Evolutionary conservation across 2,113 vertebrate genomes (phyloP).

Genomic region (Apteryx owenii): DNA sequence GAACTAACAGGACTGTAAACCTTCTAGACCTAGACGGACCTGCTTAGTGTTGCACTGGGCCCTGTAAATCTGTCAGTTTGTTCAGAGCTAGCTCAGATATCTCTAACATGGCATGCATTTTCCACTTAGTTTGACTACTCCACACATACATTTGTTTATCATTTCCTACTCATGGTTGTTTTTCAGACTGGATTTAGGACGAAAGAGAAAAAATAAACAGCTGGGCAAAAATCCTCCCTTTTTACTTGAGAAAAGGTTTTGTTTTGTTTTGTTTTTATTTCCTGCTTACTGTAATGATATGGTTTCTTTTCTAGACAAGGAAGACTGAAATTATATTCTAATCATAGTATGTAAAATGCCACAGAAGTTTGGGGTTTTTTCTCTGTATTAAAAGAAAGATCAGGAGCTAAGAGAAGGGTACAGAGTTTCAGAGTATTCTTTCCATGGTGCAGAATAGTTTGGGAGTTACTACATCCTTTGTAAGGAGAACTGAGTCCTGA

Average conservation of each 20-base stretch:
- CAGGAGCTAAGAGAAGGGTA: neutral
- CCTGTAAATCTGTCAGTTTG: neutral
- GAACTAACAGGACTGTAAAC: neutral
- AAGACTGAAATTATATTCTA: constrained; percentile 16
- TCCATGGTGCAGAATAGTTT: neutral
- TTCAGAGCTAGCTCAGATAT: neutral
- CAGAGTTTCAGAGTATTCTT: neutral
- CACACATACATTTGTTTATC: neutral
- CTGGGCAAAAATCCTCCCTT: neutral
- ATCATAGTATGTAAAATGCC: constrained; percentile 3
- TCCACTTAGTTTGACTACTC: neutral
- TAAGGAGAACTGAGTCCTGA: neutral
- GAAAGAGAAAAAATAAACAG: neutral
- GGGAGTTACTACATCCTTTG: neutral
- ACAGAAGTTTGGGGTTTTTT: neutral
- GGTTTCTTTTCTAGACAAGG: neutral
- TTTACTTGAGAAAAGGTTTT: neutral
- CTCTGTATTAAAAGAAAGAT: neutral
- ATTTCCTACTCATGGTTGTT: neutral
- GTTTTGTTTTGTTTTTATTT: neutral
- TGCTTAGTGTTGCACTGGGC: neutral
- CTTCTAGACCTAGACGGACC: neutral
- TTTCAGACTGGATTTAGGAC: neutral
- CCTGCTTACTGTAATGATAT: neutral
- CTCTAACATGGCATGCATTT: neutral